Evolutionary conservation across 2,113 vertebrate genomes (phyloP).

Genomic region (Diphyllodes magnificus): DNA sequence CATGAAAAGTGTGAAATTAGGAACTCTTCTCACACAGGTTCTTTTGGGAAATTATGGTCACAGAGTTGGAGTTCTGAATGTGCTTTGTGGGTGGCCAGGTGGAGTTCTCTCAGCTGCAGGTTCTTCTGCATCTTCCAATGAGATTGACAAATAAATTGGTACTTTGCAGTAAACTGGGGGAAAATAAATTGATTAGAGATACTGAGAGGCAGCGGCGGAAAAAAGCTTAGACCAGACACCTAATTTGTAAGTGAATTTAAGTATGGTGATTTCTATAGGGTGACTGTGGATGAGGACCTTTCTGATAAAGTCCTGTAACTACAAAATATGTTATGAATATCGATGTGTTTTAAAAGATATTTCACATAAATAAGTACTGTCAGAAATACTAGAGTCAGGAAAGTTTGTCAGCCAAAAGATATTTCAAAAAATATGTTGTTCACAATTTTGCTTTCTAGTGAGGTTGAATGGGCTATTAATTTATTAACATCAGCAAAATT

Average conservation of each 20-base stretch:
- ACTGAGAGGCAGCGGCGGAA: not conserved
- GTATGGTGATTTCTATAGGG: not conserved
- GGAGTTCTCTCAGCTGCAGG: not conserved
- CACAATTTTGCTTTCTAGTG: not conserved
- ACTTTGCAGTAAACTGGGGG: not conserved
- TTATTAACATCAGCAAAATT: not conserved
- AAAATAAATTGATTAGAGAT: not conserved
- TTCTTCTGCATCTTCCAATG: not conserved
- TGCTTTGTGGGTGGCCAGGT: not conserved
- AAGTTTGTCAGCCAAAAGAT: not conserved
- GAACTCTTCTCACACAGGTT: not conserved
- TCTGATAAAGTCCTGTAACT: not conserved
- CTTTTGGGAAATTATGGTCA: not conserved
- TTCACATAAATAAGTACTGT: not conserved
- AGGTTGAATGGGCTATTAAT: not conserved
- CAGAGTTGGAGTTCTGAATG: not conserved
- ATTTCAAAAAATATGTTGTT: not conserved
- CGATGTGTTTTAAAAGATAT: not conserved
- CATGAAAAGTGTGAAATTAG: not conserved
- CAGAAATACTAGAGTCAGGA: not conserved
- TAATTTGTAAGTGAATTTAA: not conserved
- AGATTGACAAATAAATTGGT: not conserved
- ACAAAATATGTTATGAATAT: not conserved
- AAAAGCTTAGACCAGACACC: not conserved
- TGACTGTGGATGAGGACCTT: not conserved